phyloP scores from a whole-genome alignment of 2,113 vertebrate species.

The Tursiops truncatus region DNA sequence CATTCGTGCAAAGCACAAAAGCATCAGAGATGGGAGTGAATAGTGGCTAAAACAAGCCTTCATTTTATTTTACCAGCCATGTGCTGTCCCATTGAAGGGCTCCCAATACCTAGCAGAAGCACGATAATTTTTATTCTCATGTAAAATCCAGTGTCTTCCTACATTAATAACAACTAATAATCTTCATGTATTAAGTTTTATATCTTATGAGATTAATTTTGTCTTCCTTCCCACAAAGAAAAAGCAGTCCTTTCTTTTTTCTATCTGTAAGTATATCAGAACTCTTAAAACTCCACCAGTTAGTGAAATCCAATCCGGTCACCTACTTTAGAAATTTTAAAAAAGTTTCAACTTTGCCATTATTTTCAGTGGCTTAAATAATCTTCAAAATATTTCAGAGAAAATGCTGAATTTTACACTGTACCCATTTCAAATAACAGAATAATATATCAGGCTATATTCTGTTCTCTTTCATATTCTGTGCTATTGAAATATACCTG shows the following conservation, averaged over 20 bases:
- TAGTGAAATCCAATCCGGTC: slow-evolving; percentile 58
- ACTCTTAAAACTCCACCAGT: neutral
- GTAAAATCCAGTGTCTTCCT: neutral
- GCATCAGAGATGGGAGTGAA: neutral
- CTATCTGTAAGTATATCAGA: slow-evolving; percentile 20
- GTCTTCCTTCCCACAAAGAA: neutral
- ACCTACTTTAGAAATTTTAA: slow-evolving; percentile 55
- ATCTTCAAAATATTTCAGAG: slow-evolving; percentile 61
- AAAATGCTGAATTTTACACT: slow-evolving; percentile 62
- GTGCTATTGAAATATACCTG: slow-evolving; percentile 65
- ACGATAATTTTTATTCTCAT: neutral
- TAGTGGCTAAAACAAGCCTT: neutral
- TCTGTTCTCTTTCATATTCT: slow-evolving; percentile 50
- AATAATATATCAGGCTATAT: slow-evolving; percentile 48
- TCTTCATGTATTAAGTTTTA: neutral
- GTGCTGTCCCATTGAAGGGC: neutral
- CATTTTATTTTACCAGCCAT: neutral
- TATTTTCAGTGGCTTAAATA: slow-evolving; percentile 68
- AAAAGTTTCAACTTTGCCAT: slow-evolving; percentile 60
- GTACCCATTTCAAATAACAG: slow-evolving; percentile 55
- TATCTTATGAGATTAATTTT: slow-evolving; percentile 1
- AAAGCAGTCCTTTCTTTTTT: neutral
- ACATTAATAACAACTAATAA: neutral
- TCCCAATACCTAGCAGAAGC: too few relatives aligned
- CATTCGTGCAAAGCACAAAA: neutral